phyloP scores from a whole-genome alignment of 1,140 invertebrate genomes.

The Drosophila bocqueti region DNA sequence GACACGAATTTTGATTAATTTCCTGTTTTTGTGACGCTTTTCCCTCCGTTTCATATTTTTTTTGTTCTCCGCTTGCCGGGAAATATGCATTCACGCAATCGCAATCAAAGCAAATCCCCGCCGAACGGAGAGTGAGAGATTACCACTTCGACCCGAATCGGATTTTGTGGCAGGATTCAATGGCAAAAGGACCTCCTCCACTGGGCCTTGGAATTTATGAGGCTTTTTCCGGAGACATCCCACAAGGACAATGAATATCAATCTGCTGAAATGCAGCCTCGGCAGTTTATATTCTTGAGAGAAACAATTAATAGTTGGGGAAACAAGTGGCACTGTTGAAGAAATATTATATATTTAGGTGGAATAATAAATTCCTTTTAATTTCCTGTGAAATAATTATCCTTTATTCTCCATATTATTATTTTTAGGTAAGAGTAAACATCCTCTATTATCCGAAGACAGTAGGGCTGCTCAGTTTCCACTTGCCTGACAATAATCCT shows the following conservation, averaged over 20 bases:
- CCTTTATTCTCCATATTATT: neutral
- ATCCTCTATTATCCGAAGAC: neutral
- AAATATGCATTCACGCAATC: slow-evolving; percentile 41
- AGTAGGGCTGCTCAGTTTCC: slow-evolving; percentile 26
- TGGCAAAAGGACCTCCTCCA: slow-evolving; percentile 6
- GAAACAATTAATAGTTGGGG: too few relatives aligned
- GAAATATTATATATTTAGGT: neutral
- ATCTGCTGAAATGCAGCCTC: neutral
- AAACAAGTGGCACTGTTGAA: neutral
- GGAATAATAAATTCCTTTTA: neutral
- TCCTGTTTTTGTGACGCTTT: slow-evolving; percentile 25
- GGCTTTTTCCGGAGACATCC: neutral
- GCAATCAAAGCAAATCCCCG: slow-evolving; percentile 45
- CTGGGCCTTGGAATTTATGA: neutral
- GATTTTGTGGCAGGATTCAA: slow-evolving; percentile 17
- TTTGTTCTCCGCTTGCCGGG: slow-evolving; percentile 22
- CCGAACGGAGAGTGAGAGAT: slow-evolving; percentile 14
- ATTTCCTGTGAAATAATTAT: neutral
- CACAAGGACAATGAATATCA: neutral
- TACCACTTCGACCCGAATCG: slow-evolving; percentile 19
- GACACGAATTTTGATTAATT: slow-evolving; percentile 63
- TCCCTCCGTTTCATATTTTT: neutral
- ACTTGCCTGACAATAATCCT: slow-evolving; percentile 71
- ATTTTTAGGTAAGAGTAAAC: neutral
- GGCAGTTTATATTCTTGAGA: neutral